Evolutionary conservation across 2,888 invertebrate genomes (phyloP), one percentile per base, ranked within the genome.

Genomic region (Caenorhabditis sp.): DNA sequence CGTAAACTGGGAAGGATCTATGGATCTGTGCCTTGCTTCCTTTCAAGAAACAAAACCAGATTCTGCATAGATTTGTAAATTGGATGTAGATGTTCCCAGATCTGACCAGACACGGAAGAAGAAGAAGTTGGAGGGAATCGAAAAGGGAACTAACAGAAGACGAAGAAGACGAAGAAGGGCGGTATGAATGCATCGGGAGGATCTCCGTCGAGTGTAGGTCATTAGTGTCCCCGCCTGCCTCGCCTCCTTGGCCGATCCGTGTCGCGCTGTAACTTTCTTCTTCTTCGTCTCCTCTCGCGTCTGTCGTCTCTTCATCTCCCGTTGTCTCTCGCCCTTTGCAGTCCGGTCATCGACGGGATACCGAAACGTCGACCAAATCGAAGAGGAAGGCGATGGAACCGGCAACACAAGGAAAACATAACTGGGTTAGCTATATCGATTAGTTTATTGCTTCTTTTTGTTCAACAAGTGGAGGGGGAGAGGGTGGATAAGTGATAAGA

Each of bases 191-290:
- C 3, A 15, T 15, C 11, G 26, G 61, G 60, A 40, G 61, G 37
- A 32, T 74, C 37, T 56, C 26, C 50, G 35, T 53, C 20, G 13
- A 15, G 50, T 55, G 50, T 55, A 44, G 64, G 69, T 74, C 68
- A 56, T 69, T 80, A 67, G 56, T 64, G 56, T 56, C 58, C 53
- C n/a, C n/a, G n/a, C n/a, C n/a, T n/a, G n/a, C 28, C 4, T 28
- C 24, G 32, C 51, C 58, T 22, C 28, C 55, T 22, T 44, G 32
- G 32, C n/a, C 64, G 72, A 64, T 65, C 70, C 70, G 74, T n/a
- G n/a, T 76, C 76, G 76, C 76, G 70, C 80, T 76, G 70, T 76
- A 76, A 74, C 76, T 72, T 81, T 81, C 69, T 62, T 77, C 62
- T 60, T 44, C 50, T 47, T 28, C 35, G n/a, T 20, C 58, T 47